phyloP scores from a whole-genome alignment of 2,113 vertebrate species.

The Rhizomys pruinosus region DNA sequence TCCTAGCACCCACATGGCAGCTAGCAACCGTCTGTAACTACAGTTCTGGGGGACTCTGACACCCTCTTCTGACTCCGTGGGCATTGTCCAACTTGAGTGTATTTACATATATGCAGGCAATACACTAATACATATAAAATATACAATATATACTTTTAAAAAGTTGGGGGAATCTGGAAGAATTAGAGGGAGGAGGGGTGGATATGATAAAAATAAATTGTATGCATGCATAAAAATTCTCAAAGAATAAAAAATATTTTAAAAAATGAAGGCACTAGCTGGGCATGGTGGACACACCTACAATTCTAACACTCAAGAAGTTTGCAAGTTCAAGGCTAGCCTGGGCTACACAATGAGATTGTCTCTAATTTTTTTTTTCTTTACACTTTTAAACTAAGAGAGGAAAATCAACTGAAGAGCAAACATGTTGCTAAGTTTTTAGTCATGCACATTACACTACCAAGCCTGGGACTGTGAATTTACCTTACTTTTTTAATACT shows the following conservation, averaged over 20 bases:
- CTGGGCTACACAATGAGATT: not conserved
- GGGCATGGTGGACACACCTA: not conserved
- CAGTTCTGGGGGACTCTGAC: no score
- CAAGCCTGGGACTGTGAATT: not conserved
- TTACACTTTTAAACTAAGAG: not conserved
- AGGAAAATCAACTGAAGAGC: not conserved
- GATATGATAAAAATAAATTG: no score
- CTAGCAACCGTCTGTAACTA: no score
- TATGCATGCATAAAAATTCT: not conserved
- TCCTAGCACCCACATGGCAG: no score
- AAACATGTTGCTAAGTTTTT: not conserved
- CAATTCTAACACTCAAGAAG: no score
- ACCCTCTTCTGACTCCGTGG: no score
- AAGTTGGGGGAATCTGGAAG: no score
- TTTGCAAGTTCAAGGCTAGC: not conserved
- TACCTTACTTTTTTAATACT: conserved; percentile 95
- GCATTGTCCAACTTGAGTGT: no score
- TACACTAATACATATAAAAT: no score
- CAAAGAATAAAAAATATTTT: not conserved
- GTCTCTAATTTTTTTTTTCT: not conserved
- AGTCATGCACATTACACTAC: not conserved
- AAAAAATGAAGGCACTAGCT: not conserved
- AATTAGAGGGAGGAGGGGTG: no score
- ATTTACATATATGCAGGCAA: no score
- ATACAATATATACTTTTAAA: no score